Evolutionary conservation across 2,888 invertebrate genomes (phyloP), one percentile per base, ranked within the genome.

Genomic region (Chromoteleia sp.): DNA sequence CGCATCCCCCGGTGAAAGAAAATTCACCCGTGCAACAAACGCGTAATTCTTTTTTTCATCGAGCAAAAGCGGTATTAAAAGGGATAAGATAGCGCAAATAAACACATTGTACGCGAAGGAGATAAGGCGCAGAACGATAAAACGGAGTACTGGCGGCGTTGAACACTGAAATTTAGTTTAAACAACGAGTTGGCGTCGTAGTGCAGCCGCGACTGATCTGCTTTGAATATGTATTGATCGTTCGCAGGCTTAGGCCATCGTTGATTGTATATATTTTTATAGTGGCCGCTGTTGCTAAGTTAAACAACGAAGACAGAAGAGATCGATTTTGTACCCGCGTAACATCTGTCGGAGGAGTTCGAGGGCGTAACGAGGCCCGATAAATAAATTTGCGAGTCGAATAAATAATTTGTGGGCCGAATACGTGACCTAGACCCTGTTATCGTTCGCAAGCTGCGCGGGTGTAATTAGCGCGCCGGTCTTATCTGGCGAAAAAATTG

Each of bases 121-220:
- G 59, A 52, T 41, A 73, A 73, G 58, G 19, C 15, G 25, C 21
- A 48, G n/a, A 36, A 61, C 59, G 68, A 68, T 52, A 52, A 68
- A 61, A 39, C 71, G 41, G 54, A 75, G 39, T 25, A 39, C 54
- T 65, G 70, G 54, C 68, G 48, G 56, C 70, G 50, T 63, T 56
- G 39, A 43, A 50, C 29, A 50, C 54, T 52, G 71, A 75, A 71
- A 81, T 76, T 71, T 71, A 59, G 71, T 76, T 70, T 50, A 43
- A 63, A 81, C 59, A 74, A 63, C 43, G 58, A 63, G 50, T 41
- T 63, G 70, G 70, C 71, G 68, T 70, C 58, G 45, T 50, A 41
- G 48, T 68, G 61, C 61, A 74, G 65, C 58, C 59, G 39, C 39
- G 39, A 50, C 59, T 59, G 58, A 70, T 70, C 25, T 48, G 48